Conservation (phyloP, 2,113 vertebrate genomes). For the Catharus minimus region DNA sequence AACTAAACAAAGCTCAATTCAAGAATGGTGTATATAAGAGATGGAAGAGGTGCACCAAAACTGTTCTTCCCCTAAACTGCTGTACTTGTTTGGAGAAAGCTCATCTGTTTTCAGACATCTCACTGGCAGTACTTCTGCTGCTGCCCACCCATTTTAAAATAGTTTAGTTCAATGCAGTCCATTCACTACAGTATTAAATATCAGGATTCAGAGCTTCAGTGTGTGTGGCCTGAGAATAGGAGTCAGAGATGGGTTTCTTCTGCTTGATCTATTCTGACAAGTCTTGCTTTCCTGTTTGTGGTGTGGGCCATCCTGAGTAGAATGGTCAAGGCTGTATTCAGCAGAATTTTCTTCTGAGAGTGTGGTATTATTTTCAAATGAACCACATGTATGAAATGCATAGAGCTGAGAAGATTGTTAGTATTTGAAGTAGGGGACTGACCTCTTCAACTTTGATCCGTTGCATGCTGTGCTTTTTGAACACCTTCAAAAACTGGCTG, state of each 20-base stretch:
- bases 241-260: background rate
- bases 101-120: background rate
- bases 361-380: background rate
- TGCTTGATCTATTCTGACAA: background rate
- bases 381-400: fast-evolving
- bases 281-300: background rate
- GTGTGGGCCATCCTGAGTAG: background rate
- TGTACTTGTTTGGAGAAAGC: background rate
- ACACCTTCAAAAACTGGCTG: background rate
- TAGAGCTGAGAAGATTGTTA: background rate
- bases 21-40: background rate
- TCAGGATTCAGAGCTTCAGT: background rate
- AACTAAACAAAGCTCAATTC: background rate
- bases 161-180: background rate
- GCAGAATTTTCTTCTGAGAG: background rate
- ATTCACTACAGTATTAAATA: background rate
- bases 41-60: background rate
- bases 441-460: background rate
- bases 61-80: background rate
- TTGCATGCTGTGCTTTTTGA: fast-evolving
- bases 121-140: background rate
- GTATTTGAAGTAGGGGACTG: fast-evolving
- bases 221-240: too few relatives aligned
- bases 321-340: background rate
- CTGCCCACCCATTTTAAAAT: background rate